Evolutionary conservation across 2,113 vertebrate genomes (phyloP).

Genomic region (Riparia riparia): DNA sequence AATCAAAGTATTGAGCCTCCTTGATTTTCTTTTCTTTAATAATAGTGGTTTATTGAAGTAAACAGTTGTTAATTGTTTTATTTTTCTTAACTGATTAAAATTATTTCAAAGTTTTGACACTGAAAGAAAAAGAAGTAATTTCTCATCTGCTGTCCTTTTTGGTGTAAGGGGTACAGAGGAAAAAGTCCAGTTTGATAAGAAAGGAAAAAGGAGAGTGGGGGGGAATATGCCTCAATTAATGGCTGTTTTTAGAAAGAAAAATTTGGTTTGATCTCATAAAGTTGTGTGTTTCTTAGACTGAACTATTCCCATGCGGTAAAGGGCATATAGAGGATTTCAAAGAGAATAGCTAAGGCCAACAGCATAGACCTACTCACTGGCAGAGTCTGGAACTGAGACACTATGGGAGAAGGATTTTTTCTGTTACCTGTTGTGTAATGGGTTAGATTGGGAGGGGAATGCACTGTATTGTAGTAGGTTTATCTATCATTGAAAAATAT

Average conservation of each 20-base stretch:
- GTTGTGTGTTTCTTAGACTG: background rate
- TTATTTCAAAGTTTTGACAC: background rate
- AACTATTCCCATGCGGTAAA: background rate
- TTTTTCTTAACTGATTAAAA: background rate
- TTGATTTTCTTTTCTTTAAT: background rate
- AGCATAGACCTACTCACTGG: background rate
- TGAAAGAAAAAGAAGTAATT: background rate
- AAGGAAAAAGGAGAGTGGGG: accelerated
- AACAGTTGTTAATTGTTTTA: background rate
- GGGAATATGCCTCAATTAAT: accelerated
- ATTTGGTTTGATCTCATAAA: background rate
- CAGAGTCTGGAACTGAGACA: background rate
- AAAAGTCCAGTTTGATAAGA: background rate
- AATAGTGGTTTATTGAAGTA: background rate
- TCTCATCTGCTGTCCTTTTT: background rate
- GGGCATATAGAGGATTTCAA: background rate
- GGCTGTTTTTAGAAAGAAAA: background rate
- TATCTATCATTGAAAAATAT: background rate
- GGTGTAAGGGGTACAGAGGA: background rate
- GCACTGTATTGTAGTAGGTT: background rate
- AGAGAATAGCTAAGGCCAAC: background rate
- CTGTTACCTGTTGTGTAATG: background rate
- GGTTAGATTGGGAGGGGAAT: background rate
- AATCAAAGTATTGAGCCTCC: background rate
- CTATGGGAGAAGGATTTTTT: background rate